Conservation (phyloP, 2,888 invertebrate genomes). For the Anthoptus insignis region DNA sequence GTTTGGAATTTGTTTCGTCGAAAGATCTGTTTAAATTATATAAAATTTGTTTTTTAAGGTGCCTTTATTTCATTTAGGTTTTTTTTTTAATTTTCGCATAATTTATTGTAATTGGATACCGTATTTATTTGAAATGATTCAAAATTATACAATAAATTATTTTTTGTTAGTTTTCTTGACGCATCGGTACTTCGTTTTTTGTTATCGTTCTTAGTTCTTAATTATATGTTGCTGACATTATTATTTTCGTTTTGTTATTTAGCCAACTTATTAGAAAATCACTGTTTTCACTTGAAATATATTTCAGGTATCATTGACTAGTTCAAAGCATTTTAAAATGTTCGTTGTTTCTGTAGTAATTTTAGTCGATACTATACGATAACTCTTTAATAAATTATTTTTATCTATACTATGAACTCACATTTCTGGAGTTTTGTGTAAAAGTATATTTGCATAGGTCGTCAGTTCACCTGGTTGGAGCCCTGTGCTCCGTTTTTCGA, state of each 20-base stretch:
- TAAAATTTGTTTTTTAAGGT: conserved; percentile 46
- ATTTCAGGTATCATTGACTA: conserved; percentile 10
- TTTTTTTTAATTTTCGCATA: conserved; percentile 49
- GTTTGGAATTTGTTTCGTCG: conserved; percentile 31
- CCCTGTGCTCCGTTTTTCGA: too few species aligned
- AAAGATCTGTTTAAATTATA: conserved; percentile 45
- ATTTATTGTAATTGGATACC: conserved; percentile 36
- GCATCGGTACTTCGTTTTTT: conserved; percentile 28
- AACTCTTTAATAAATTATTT: too few species aligned
- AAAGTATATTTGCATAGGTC: too few species aligned
- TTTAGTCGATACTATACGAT: neutral
- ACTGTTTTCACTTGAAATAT: conserved; percentile 4
- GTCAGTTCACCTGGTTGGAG: too few species aligned
- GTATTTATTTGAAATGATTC: conserved; percentile 25
- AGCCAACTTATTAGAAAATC: conserved; percentile 17
- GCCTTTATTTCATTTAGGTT: conserved; percentile 45
- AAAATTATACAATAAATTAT: conserved; percentile 21
- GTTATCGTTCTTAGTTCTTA: conserved; percentile 30
- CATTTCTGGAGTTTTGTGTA: too few species aligned
- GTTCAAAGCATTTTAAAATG: conserved; percentile 1
- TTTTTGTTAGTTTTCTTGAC: conserved; percentile 10
- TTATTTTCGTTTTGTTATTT: conserved; percentile 24
- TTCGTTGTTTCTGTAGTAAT: neutral
- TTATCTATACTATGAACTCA: too few species aligned
- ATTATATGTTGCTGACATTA: conserved; percentile 22